A percentile compares a stretch with the other conserved stretches of the same genome.
These are phyloP conservation scores for Telmatochromis bifrenatus DNA, from an alignment of 2,113 vertebrate genomes.

Conservation along the genomic window DNA sequence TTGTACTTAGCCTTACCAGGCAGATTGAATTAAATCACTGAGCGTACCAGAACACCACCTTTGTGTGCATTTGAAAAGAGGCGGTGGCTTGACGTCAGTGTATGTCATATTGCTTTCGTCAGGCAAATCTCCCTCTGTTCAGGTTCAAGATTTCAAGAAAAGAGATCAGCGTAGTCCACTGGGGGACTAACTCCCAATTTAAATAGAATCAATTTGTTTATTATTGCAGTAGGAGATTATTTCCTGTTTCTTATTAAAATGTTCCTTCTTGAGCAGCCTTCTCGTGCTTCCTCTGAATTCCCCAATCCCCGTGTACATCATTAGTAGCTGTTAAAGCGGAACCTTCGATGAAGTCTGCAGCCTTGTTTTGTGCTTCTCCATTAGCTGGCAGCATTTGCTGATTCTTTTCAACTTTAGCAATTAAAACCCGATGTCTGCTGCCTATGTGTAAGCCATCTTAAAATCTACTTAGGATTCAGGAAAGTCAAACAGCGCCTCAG, in stretches of 20 bases:
- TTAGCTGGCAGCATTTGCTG: neutral
- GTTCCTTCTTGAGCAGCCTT: neutral
- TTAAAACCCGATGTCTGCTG: neutral
- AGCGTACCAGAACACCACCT: conserved; percentile 3
- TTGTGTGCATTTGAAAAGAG: conserved; percentile 2
- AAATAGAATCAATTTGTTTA: neutral
- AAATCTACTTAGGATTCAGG: neutral
- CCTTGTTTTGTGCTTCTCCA: neutral
- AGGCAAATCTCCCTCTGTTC: conserved; percentile 6
- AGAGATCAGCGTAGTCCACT: neutral
- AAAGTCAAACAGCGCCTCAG: neutral
- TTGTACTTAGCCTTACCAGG: conserved; percentile 16
- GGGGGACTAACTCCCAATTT: neutral
- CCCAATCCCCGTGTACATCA: neutral
- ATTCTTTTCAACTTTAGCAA: neutral
- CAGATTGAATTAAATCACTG: conserved; percentile 6
- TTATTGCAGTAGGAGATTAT: neutral
- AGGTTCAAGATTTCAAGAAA: conserved; percentile 39
- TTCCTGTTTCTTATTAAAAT: conserved; percentile 15
- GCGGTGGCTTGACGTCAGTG: conserved; percentile 44
- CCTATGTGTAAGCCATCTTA: neutral
- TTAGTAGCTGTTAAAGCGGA: neutral
- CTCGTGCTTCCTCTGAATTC: neutral
- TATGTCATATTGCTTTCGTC: conserved; percentile 42
- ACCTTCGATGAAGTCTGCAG: neutral